Base-by-base conservation (phyloP, 2,113 vertebrate genomes). In the Pygoscelis adeliae region DNA sequence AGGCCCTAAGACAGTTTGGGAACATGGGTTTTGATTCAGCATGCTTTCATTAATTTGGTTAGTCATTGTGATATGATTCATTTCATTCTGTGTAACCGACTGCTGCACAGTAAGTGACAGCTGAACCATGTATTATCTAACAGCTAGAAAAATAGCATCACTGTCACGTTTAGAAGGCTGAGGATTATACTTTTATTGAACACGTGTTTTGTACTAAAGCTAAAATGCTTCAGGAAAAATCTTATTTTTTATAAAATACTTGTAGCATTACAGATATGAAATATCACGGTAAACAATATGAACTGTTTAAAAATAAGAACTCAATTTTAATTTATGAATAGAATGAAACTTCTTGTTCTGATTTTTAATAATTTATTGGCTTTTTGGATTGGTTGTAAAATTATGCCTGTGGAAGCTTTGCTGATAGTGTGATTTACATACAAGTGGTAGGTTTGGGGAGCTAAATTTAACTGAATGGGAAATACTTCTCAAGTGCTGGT, bases 11-110 rank as follows among this genome's bases (percentile, higher is more conserved):
- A 83, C 77, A 94, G 53, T 89, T 97, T 78, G 66, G 74, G 90
- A 96, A 32, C 78, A 44, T 21, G 85, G 46, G 42, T 59, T 95
- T 96, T 94, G 69, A 93, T 95, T 95, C 71, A 94, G 73, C 50
- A 53, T 85, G 70, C 83, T 91, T 87, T 78, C 79, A 38, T 95
- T 96, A 94, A 95, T 96, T 94, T 95, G 78, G 62, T 87, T 97
- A 93, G 87, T 97, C 94, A 94, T 21, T 94, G 76, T 0, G 11
- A 90, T 93, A 61, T 96, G 89, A 94, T 94, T 94, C 16, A 92
- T 94, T 96, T 95, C 72, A 90, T 67, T 93, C 84, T 85, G 44
- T 93, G 82, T 92, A 93, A 84, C 87, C 0, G 5, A 80, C 69
- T 96, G 89, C 77, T 97, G 88, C 84, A 88, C 87, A 73, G 65